A percentile compares a stretch with the other conserved stretches of the same genome.
Conservation (phyloP, 1,140 invertebrate genomes). For the Elysia chlorotica region DNA sequence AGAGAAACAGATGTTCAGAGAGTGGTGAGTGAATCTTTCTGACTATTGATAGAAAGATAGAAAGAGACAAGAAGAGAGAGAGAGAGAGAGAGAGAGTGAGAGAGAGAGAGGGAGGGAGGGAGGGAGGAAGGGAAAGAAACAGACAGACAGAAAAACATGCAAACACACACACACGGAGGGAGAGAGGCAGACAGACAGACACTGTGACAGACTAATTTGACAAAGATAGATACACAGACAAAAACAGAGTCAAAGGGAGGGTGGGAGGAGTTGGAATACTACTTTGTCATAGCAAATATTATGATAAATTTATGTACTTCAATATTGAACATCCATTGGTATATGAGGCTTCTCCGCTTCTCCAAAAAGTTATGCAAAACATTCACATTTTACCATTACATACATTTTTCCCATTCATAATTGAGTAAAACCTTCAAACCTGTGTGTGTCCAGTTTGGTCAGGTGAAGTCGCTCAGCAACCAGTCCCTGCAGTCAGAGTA, state of each 20-base stretch:
- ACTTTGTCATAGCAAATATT: too few relatives aligned
- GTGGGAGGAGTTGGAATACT: too few relatives aligned
- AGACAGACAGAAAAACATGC: too few relatives aligned
- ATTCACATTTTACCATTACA: not conserved
- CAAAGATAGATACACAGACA: too few relatives aligned
- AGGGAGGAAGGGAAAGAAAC: too few relatives aligned
- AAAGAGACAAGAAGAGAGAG: not conserved
- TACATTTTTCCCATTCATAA: too few relatives aligned
- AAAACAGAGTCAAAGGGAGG: too few relatives aligned
- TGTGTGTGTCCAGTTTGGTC: not conserved
- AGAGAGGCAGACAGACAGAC: too few relatives aligned
- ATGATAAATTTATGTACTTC: not conserved
- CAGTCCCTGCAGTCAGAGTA: conserved; percentile 11
- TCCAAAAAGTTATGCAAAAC: not conserved
- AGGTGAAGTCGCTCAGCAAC: not conserved
- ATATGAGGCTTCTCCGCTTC: not conserved
- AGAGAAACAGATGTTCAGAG: too few relatives aligned
- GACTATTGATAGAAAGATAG: not conserved
- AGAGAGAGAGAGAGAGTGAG: not conserved
- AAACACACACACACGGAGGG: too few relatives aligned
- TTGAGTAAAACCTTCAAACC: not conserved
- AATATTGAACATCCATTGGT: not conserved
- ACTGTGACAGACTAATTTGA: too few relatives aligned
- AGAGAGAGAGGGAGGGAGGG: too few relatives aligned
- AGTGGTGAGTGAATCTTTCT: not conserved